These are phyloP conservation scores for Peromyscus aztecus DNA, from an alignment of 2,797 vertebrate species.

Conservation along the genomic window DNA sequence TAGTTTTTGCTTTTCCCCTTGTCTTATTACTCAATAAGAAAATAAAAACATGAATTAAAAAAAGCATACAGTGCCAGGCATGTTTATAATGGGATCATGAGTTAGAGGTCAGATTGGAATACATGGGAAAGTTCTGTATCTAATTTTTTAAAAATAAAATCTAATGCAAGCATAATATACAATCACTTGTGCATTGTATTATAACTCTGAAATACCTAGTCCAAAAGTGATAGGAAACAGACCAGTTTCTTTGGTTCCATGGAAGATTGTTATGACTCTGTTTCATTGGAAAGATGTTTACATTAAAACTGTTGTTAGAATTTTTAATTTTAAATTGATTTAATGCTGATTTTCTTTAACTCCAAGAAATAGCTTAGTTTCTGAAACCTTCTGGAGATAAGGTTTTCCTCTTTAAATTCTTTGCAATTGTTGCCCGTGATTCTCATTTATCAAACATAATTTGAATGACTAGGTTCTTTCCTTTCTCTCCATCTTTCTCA, in stretches of 20 bases:
- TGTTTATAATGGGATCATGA: neutral
- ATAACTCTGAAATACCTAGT: neutral
- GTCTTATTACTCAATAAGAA: neutral
- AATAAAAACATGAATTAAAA: neutral
- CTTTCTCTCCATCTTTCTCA: neutral
- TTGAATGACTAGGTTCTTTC: neutral
- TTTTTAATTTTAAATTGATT: neutral
- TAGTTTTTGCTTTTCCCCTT: neutral
- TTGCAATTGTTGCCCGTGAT: neutral
- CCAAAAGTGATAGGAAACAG: neutral
- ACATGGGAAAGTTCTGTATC: neutral
- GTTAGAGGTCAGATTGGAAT: neutral
- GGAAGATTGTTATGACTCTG: neutral
- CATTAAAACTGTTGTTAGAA: slow-evolving; percentile 9
- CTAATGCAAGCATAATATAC: neutral
- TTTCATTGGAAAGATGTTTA: slow-evolving; percentile 12
- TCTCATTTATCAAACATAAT: slow-evolving; percentile 2
- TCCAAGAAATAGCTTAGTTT: neutral
- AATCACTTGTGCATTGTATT: neutral
- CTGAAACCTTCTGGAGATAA: slow-evolving; percentile 22
- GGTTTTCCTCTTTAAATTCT: slow-evolving; percentile 23
- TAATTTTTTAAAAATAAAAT: neutral
- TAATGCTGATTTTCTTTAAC: slow-evolving; percentile 10
- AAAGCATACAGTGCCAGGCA: neutral
- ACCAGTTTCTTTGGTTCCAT: neutral